Conservation (phyloP, 2,888 invertebrate species). For the Elegia similella region DNA sequence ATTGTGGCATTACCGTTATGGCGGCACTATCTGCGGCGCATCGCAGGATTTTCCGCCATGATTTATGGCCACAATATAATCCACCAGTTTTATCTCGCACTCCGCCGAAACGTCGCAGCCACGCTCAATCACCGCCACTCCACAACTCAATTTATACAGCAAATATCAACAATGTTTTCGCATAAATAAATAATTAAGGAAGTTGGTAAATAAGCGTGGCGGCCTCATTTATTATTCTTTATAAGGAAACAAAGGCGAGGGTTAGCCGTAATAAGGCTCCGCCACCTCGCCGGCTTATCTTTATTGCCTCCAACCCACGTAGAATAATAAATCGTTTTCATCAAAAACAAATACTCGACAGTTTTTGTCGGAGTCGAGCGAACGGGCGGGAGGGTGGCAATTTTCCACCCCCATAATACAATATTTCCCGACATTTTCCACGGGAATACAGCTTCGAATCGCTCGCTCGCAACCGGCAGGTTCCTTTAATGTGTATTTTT, state of each 20-base stretch:
- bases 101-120: conserved; percentile 19
- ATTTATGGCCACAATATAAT: conserved; percentile 52
- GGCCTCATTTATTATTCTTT: conserved; percentile 82
- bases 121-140: conserved; percentile 30
- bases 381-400: conserved; percentile 79
- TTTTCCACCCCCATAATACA: conserved; percentile 82
- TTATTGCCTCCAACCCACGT: conserved; percentile 83
- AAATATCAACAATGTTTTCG: conserved; percentile 76
- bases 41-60: conserved; percentile 33
- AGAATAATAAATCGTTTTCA: conserved; percentile 83
- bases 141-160: conserved; percentile 49
- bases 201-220: conserved; percentile 79
- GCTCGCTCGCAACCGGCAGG: conserved; percentile 79
- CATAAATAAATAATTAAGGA: conserved; percentile 80
- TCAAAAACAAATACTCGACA: conserved; percentile 83
- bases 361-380: conserved; percentile 81
- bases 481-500: conserved; percentile 83
- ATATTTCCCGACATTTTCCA: conserved; percentile 82
- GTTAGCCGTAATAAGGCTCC: conserved; percentile 82
- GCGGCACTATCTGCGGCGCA: conserved; percentile 53
- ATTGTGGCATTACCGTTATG: conserved; percentile 65
- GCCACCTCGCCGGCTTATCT: conserved; percentile 82
- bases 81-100: conserved; percentile 23
- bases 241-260: conserved; percentile 83
- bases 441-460: conserved; percentile 82